phyloP scores from a whole-genome alignment of 2,113 vertebrate genomes.

The Aix galericulata region DNA sequence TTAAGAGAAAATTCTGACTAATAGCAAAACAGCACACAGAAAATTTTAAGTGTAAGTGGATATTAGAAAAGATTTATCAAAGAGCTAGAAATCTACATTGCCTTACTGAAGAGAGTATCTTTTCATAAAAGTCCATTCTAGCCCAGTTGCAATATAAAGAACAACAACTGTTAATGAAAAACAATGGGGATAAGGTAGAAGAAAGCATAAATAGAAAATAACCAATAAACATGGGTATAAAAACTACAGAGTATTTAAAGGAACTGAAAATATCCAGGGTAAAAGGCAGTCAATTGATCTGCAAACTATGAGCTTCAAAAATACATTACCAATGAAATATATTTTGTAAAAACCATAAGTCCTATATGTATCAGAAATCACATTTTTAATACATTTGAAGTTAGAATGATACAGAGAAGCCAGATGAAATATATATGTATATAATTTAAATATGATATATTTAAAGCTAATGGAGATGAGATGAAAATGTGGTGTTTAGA shows the following conservation, averaged over 20 bases:
- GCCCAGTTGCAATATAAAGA: background rate
- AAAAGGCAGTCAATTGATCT: background rate
- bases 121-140: background rate
- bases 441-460: background rate
- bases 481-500: background rate
- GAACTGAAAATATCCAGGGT: background rate
- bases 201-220: background rate
- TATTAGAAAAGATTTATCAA: background rate
- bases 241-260: background rate
- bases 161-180: background rate
- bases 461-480: background rate
- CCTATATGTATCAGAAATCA: background rate
- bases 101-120: background rate
- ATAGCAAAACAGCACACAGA: background rate
- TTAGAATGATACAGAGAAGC: background rate
- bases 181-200: background rate
- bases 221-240: background rate
- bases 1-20: background rate
- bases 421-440: background rate
- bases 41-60: background rate
- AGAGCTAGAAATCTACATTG: background rate
- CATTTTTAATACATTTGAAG: background rate
- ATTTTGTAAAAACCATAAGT: background rate
- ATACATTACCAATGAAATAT: background rate
- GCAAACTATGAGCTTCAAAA: background rate